These are phyloP conservation scores for Tetrao urogallus DNA, from an alignment of 2,113 vertebrate species.

Conservation along the genomic window DNA sequence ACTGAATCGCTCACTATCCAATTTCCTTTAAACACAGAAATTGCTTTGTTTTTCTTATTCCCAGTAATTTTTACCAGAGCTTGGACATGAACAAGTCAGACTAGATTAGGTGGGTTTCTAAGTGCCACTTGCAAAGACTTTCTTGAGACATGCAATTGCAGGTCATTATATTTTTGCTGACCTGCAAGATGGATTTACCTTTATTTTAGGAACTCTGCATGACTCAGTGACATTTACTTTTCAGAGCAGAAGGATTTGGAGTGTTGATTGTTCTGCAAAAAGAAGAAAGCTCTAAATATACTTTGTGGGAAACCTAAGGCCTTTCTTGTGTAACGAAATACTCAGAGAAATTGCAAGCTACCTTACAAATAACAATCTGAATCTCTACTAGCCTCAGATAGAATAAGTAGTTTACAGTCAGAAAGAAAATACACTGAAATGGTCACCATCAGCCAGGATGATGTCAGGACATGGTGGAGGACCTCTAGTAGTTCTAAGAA, in stretches of 20 bases:
- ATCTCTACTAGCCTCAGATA: background rate
- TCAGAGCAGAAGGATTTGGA: background rate
- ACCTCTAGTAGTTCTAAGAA: background rate
- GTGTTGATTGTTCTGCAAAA: background rate
- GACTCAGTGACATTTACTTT: background rate
- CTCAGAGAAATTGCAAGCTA: background rate
- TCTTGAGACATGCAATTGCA: background rate
- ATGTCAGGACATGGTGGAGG: background rate
- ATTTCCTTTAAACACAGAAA: background rate
- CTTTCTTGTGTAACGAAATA: background rate
- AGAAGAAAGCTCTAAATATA: background rate
- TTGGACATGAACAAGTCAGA: background rate
- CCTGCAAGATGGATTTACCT: background rate
- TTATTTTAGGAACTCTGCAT: background rate
- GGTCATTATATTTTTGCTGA: background rate
- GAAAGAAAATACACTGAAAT: background rate
- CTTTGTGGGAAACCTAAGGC: background rate
- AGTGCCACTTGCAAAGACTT: background rate
- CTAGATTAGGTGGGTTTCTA: background rate
- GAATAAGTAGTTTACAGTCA: background rate
- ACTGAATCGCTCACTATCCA: background rate
- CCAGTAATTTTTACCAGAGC: background rate
- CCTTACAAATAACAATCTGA: background rate
- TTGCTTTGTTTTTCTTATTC: background rate
- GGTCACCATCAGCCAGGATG: background rate